These are phyloP conservation scores for Caenorhabditis sp. DNA, from an alignment of 2,888 invertebrate genomes.

Conservation along the genomic window DNA sequence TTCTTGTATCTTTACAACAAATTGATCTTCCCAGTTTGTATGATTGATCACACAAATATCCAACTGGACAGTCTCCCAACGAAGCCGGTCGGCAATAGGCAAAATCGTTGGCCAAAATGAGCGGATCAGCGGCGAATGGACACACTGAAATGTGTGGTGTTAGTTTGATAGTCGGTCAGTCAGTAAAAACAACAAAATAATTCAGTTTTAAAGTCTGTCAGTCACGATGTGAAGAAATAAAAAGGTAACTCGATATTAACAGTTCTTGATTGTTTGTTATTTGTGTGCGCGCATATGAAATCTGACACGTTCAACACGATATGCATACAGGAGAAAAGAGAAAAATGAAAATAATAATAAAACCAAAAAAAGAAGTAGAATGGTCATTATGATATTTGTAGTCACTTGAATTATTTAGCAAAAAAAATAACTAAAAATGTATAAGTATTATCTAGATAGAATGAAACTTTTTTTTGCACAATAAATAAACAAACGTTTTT, in stretches of 20 bases:
- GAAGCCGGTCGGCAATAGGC: constrained; percentile 65
- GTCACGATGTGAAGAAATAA: background rate
- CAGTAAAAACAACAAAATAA: too few relatives aligned
- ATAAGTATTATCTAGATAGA: background rate
- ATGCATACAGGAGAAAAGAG: constrained; percentile 1
- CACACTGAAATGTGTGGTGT: constrained; percentile 62
- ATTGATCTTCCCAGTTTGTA: constrained; percentile 64
- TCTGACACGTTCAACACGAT: background rate
- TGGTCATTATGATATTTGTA: background rate
- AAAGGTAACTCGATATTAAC: constrained; percentile 2
- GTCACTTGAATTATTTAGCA: too few relatives aligned
- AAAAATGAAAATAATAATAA: constrained; percentile 2
- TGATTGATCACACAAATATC: constrained; percentile 66
- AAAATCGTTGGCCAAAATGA: constrained; percentile 61
- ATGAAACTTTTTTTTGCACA: too few relatives aligned
- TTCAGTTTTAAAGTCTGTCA: background rate
- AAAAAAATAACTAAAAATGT: background rate
- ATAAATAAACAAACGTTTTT: too few relatives aligned
- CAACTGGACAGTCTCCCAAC: constrained; percentile 64
- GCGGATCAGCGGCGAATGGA: constrained; percentile 65
- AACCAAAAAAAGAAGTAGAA: background rate
- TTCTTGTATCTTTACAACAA: constrained; percentile 60
- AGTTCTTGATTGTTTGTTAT: background rate
- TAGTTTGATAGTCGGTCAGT: too few relatives aligned
- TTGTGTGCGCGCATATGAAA: constrained; percentile 1